These are phyloP conservation scores for Premnoplex brunnescens DNA, from an alignment of 2,797 vertebrate genomes.

Conservation along the genomic window DNA sequence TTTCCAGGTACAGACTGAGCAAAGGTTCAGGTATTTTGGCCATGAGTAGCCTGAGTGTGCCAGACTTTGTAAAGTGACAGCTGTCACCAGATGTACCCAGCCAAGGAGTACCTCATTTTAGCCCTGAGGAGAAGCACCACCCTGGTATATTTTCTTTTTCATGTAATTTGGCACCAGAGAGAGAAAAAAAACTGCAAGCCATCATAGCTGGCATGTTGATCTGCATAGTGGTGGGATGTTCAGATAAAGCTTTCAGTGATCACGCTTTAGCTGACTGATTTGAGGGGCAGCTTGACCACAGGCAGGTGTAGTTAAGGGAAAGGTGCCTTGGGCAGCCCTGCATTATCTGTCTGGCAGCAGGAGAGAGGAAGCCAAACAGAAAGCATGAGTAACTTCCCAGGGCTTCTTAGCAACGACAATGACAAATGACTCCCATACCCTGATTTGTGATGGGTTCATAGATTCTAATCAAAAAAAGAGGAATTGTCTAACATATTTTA, in stretches of 20 bases:
- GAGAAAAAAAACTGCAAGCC: neutral
- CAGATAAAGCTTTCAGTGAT: neutral
- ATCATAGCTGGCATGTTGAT: fast-evolving
- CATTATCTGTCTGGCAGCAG: neutral
- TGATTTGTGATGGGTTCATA: neutral
- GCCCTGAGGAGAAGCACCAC: neutral
- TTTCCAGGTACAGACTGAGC: neutral
- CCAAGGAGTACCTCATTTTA: neutral
- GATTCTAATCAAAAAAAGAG: neutral
- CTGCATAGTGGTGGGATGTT: neutral
- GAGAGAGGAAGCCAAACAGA: neutral
- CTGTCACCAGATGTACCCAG: neutral
- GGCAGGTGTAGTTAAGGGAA: neutral
- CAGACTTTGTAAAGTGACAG: neutral
- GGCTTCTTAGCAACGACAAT: neutral
- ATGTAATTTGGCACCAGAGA: neutral
- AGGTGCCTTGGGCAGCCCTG: fast-evolving
- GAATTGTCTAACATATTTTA: neutral
- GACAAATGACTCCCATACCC: neutral
- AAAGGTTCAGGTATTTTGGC: neutral
- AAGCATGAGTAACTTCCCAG: neutral
- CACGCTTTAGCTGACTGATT: neutral
- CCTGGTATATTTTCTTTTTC: neutral
- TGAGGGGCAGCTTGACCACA: neutral
- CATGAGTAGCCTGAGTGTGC: neutral